Percentiles rank a stretch among this genome's conserved stretches.
These are phyloP conservation scores for Emydocephalus ijimae DNA, from an alignment of 2,113 vertebrate species.

Conservation along the genomic window DNA sequence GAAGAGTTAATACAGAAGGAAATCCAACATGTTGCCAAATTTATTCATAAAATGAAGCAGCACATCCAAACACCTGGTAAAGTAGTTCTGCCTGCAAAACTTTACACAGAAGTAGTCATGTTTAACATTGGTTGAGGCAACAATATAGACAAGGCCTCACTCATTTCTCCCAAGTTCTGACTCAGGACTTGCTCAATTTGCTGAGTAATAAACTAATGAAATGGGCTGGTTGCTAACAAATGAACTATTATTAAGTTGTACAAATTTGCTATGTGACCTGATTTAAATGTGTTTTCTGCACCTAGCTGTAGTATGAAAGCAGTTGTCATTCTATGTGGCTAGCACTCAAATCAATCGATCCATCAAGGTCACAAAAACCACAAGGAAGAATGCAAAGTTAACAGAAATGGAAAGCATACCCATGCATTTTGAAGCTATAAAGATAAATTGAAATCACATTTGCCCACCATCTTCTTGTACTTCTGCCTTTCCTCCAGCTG, in stretches of 20 bases:
- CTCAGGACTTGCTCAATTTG: neutral
- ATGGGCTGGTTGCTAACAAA: neutral
- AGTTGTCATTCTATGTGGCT: neutral
- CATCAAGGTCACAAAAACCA: neutral
- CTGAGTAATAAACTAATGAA: neutral
- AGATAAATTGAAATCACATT: no score
- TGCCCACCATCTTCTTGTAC: neutral
- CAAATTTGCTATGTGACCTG: neutral
- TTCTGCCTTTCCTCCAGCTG: neutral
- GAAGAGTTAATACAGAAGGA: neutral
- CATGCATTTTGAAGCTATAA: neutral
- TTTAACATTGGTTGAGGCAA: neutral
- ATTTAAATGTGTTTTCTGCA: neutral
- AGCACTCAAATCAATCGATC: no score
- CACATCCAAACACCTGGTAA: neutral
- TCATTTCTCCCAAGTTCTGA: neutral
- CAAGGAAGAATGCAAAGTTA: neutral
- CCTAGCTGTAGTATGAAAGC: neutral
- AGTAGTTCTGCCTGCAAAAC: neutral
- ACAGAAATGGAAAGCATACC: neutral
- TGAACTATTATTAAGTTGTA: neutral
- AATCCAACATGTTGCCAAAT: neutral
- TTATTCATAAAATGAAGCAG: neutral
- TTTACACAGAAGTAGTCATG: neutral
- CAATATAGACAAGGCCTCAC: neutral